Evolutionary conservation across 2,888 invertebrate species (phyloP), one percentile per base, ranked within the genome.

Genomic region (Biston stratarius): DNA sequence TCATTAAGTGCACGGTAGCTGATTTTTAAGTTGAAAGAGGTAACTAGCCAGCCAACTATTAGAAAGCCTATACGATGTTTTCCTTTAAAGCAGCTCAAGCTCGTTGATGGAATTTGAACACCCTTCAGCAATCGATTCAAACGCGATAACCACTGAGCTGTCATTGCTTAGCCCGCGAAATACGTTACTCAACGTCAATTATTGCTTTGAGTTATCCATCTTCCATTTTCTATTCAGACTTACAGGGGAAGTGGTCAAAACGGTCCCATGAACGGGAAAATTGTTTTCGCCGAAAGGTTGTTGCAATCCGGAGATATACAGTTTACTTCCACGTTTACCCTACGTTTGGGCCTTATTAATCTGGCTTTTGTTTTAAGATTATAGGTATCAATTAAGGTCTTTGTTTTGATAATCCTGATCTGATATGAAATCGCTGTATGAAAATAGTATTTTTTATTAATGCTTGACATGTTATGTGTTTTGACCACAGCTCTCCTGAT

Each of bases 251-350:
- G 82, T 83, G 80, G 80, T 80, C 78, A 72, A 79, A 87, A 83
- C 78, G 75, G 75, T 77, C 75, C 78, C 73, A 71, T 75, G 64
- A 81, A 81, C 77, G 81, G 79, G 84, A 80, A 87, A 87, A 86
- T 84, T 85, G 84, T 84, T 87, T 84, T 80, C 78, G 77, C 75
- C 74, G 75, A 82, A 85, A 86, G 86, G 84, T 84, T 84, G 80
- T 77, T 75, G 79, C 78, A 80, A 79, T 81, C 72, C 74, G 78
- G 80, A 86, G 85, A 86, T 87, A 86, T 85, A 82, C 76, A 76
- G 75, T 45, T 61, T 60, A 60, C 57, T 57, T 40, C 49, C 48
- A 59, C 59, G 40, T 75, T 80, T 82, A 67, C 82, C 78, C 81
- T 77, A 75, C 79, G 81, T 81, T 77, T 67, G 74, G 75, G 68